Evolutionary conservation across 2,113 vertebrate genomes (phyloP), one percentile per base, ranked within the genome.

Genomic region (Percina caprodes): DNA sequence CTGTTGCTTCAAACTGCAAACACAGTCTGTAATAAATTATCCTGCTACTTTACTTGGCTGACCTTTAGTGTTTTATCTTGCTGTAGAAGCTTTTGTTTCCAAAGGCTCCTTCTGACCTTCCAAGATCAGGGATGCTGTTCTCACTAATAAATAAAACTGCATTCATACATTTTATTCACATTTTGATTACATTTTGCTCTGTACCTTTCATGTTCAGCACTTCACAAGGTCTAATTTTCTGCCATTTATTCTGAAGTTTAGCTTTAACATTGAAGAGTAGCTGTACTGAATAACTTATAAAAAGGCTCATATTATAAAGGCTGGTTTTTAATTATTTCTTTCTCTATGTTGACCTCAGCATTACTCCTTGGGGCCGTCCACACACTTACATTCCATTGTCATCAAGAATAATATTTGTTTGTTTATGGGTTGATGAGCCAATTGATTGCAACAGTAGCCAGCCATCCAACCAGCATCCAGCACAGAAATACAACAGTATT

Each of bases 11-110:
- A 58, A 62, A 69, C 14, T 24, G 23, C n/a, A 74, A 55, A 51
- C 42, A 19, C 8, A 52, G 19, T 66, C 19, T 35, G 6, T 39
- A 5, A 51, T 51, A 74, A 74, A 66, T 77, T 0, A 76, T 69
- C 49, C 49, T 39, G 48, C 59, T 33, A 14, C 23, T 33, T 49
- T 10, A 8, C 51, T 18, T 21, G 58, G 48, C 66, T 76, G 83
- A 90, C 88, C 88, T 83, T 88, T 61, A 85, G 5, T 60, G 59
- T 66, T 55, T 65, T 24, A 42, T 63, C 19, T 80, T 5, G 61
- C 30, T 51, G 45, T 1, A 15, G 46, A 13, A 33, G 24, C 79
- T 66, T 46, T 18, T 42, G 70, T 45, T 23, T 21, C 58, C 70
- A 63, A 65, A 51, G 76, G 74, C 81, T 61, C 26, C n/a, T 2